These are phyloP conservation scores for Tinea trinotella DNA, from an alignment of 2,888 invertebrate species.

Conservation along the genomic window DNA sequence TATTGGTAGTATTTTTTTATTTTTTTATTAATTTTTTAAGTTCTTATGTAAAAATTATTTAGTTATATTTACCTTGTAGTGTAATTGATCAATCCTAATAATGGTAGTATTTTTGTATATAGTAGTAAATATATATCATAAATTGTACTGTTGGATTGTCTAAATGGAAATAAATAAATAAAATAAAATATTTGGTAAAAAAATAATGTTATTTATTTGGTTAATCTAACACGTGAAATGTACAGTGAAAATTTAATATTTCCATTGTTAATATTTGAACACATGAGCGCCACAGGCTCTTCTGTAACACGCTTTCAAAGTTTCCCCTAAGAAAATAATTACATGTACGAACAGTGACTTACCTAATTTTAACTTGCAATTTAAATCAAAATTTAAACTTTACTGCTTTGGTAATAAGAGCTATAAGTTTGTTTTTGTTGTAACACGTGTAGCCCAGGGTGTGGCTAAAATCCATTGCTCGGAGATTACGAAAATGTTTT, in stretches of 20 bases:
- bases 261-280: conserved; percentile 39
- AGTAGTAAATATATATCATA: too few species aligned
- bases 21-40: too few species aligned
- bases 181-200: too few species aligned
- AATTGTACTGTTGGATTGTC: too few species aligned
- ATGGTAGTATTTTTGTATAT: too few species aligned
- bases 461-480: neutral
- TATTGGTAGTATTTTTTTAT: too few species aligned
- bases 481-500: conserved; percentile 9
- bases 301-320: conserved; percentile 34
- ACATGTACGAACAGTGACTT: neutral
- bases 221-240: neutral
- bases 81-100: too few species aligned
- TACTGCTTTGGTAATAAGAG: neutral
- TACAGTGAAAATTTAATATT: conserved; percentile 35
- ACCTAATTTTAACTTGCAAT: neutral
- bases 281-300: conserved; percentile 34
- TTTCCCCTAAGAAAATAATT: conserved; percentile 44
- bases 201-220: neutral
- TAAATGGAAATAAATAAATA: too few species aligned
- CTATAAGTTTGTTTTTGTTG: neutral
- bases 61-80: too few species aligned
- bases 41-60: too few species aligned
- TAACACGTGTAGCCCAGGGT: neutral
- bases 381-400: neutral